Conservation (phyloP, 2,888 invertebrate species). For the Athetis lepigone region DNA sequence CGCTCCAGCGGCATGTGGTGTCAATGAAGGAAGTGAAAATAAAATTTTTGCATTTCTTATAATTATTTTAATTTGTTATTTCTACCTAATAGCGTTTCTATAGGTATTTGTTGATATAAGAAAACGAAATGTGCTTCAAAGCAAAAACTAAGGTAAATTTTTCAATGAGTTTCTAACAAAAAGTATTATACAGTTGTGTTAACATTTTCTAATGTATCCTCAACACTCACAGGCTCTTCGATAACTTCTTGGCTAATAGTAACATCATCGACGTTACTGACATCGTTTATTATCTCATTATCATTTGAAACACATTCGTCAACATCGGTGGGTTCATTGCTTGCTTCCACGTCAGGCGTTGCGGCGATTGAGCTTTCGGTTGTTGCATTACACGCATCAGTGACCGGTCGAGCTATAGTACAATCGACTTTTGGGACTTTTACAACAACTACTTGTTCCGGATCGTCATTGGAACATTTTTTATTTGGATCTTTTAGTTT, state of each 20-base stretch:
- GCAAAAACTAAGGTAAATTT: slow-evolving; percentile 54
- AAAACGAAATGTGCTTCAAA: slow-evolving; percentile 58
- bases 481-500: slow-evolving; percentile 92
- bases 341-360: slow-evolving; percentile 30
- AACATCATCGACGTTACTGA: slow-evolving; percentile 20
- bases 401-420: slow-evolving; percentile 64
- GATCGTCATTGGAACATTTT: slow-evolving; percentile 73
- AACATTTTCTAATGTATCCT: slow-evolving; percentile 26
- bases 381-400: slow-evolving; percentile 50
- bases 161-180: slow-evolving; percentile 32
- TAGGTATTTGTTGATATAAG: slow-evolving; percentile 24
- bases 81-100: slow-evolving; percentile 49
- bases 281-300: slow-evolving; percentile 20
- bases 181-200: slow-evolving; percentile 38
- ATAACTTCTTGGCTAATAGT: slow-evolving; percentile 22
- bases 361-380: slow-evolving; percentile 11
- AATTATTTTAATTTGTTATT: slow-evolving; percentile 54
- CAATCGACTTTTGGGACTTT: slow-evolving; percentile 84
- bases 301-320: slow-evolving; percentile 34
- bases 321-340: slow-evolving; percentile 36
- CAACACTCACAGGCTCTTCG: slow-evolving; percentile 27
- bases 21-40: slow-evolving; percentile 2
- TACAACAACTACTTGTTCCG: slow-evolving; percentile 84
- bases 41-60: neutral
- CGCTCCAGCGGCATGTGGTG: neutral